Base-by-base conservation (phyloP, 1,140 invertebrate genomes). In the Mizuhopecten yessoensis region DNA sequence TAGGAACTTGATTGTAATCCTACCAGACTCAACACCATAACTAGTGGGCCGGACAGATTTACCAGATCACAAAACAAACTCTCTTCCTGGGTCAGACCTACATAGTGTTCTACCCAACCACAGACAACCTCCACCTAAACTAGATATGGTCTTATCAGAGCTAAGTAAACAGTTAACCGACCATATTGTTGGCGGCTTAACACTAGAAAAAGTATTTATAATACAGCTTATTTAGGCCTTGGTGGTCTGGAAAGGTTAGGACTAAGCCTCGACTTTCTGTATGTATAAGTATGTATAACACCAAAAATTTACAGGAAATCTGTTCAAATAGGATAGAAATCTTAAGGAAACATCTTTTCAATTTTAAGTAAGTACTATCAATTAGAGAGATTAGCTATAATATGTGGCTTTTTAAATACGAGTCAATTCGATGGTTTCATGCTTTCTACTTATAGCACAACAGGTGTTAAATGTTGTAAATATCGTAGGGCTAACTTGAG, bases 101-200 rank as follows among this genome's bases (percentile, higher is more conserved):
- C 57, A 1, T 75, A 75, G 57, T 75, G 5, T 75, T 75, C 29
- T 75, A 75, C n/a, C 57, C 5, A 75, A n/a, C 57, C n/a, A 75
- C 57, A 75, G 57, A 75, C 57, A 29, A 75, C 57, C 57, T 29
- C 3, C 57, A 11, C 1, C 57, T 75, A 75, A 75, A 3, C 57
- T 75, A 75, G 23, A n/a, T 11, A 75, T 29, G 29, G 23, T 75
- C 57, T 75, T 75, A 75, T 75, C 57, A 5, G 23, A 0, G 11
- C 57, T 75, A 75, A 75, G 17, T 75, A 75, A 75, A 75, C 57
- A 75, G 1, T n/a, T 1, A 75, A 75, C 57, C 57, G 29, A 29
- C 57, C 57, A 29, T 75, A 75, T 75, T 75, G 57, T 75, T 29
- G 57, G n/a, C 57, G 57, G 57, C 57, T 75, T 75, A 75, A 75